Conservation (phyloP, 2,797 vertebrate genomes). For the Catamblyrhynchus diadema region DNA sequence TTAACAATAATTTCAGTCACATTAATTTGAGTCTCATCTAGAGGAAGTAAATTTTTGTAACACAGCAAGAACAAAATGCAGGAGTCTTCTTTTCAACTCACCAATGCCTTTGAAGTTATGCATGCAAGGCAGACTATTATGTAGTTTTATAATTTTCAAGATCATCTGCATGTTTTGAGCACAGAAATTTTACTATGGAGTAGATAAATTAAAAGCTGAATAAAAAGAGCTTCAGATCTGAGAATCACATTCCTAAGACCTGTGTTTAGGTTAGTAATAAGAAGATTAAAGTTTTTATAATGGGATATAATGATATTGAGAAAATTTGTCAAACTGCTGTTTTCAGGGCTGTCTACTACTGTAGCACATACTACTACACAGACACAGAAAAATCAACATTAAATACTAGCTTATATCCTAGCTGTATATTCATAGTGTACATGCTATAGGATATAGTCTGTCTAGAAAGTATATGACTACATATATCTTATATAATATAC, state of each 20-base stretch:
- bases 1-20: background rate
- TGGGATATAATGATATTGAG: background rate
- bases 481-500: background rate
- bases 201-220: background rate
- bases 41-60: background rate
- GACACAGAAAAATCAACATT: background rate
- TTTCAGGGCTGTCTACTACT: background rate
- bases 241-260: background rate
- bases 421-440: background rate
- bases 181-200: background rate
- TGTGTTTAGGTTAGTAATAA: background rate
- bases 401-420: background rate
- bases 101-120: background rate
- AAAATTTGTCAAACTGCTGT: background rate
- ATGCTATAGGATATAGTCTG: background rate
- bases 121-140: background rate
- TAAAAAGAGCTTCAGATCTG: background rate
- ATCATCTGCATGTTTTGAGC: background rate
- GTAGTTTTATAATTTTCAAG: background rate
- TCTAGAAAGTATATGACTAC: background rate
- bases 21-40: background rate
- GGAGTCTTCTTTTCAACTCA: background rate
- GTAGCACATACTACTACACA: background rate
- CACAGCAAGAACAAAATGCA: background rate
- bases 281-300: background rate